Evolutionary conservation across 1,140 invertebrate genomes (phyloP).

Genomic region (Hyphantria cunea): DNA sequence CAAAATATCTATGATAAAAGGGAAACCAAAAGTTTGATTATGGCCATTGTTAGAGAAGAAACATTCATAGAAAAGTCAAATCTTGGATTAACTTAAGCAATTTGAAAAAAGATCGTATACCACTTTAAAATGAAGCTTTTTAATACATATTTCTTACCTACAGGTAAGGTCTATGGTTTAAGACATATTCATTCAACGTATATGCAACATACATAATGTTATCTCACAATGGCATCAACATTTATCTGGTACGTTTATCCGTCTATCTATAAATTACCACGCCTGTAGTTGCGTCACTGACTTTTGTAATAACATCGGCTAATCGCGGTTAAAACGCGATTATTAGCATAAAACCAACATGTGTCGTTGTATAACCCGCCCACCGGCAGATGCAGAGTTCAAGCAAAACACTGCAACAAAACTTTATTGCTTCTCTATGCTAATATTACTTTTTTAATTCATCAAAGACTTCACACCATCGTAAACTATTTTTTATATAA

Average conservation of each 20-base stretch:
- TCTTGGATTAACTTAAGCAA: no score
- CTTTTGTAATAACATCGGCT: slow-evolving; percentile 34
- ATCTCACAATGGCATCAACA: slow-evolving; percentile 6
- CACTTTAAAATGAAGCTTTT: no score
- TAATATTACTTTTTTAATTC: slow-evolving; percentile 55
- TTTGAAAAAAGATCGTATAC: no score
- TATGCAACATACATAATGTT: background rate
- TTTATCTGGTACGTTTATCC: slow-evolving; percentile 15
- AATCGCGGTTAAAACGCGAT: slow-evolving; percentile 33
- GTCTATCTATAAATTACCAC: slow-evolving; percentile 17
- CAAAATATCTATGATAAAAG: no score
- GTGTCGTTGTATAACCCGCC: slow-evolving; percentile 50
- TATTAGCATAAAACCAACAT: slow-evolving; percentile 70
- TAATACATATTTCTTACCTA: no score
- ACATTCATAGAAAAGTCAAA: no score
- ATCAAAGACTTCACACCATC: slow-evolving; percentile 40
- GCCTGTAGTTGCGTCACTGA: slow-evolving; percentile 18
- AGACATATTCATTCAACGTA: no score
- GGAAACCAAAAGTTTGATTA: no score
- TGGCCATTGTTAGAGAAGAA: no score
- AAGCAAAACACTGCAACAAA: slow-evolving; percentile 9
- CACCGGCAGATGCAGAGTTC: slow-evolving; percentile 55
- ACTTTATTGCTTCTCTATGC: slow-evolving; percentile 57
- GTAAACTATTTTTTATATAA: slow-evolving; percentile 53
- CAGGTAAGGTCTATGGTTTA: no score